Conservation (phyloP, 1,140 invertebrate genomes). For the Ladona fulva region DNA sequence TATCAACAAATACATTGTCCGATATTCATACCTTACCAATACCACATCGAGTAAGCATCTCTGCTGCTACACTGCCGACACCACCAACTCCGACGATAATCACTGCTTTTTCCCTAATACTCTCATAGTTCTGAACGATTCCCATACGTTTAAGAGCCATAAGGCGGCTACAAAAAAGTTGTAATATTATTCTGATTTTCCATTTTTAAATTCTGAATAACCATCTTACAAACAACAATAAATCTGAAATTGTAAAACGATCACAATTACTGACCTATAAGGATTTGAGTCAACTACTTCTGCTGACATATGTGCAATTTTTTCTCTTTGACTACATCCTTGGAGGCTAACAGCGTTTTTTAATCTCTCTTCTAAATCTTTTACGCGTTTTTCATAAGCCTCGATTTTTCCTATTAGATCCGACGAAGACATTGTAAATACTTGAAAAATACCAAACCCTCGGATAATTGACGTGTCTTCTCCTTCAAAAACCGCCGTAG, state of each 20-base stretch:
- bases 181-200: not conserved
- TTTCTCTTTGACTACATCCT: constrained; percentile 37
- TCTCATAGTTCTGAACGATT: constrained; percentile 97
- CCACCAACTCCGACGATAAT: constrained; percentile 97
- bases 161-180: constrained; percentile 62
- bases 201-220: no score
- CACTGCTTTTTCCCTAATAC: constrained; percentile 82
- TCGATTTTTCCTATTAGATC: constrained; percentile 12
- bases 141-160: constrained; percentile 99
- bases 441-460: not conserved
- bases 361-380: not conserved
- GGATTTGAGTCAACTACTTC: constrained; percentile 99
- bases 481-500: no score
- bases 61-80: constrained; percentile 97
- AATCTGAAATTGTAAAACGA: not conserved
- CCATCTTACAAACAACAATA: not conserved
- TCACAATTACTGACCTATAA: constrained; percentile 63
- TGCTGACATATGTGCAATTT: constrained; percentile 67
- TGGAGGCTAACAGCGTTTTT: not conserved
- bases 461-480: no score
- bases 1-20: no score
- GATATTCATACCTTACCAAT: constrained; percentile 78
- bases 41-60: constrained; percentile 97
- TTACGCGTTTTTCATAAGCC: constrained; percentile 20
- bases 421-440: constrained; percentile 12